Percentiles rank a stretch among this genome's conserved stretches.
Evolutionary conservation across 1,140 invertebrate species (phyloP).

Genomic region (Saccostrea echinata): DNA sequence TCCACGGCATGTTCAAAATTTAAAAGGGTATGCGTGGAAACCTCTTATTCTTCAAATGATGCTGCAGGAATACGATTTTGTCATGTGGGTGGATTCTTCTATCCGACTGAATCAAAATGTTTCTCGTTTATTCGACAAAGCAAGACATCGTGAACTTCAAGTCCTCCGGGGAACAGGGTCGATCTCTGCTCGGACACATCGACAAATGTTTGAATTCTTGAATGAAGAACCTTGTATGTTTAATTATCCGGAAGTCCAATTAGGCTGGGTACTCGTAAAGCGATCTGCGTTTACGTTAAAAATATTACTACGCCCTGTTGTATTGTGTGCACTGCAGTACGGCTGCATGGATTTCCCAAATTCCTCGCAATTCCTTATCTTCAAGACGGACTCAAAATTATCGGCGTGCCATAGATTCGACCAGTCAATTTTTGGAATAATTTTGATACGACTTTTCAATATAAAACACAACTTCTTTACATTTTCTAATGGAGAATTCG

Average conservation of each 20-base stretch:
- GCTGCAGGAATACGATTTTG: too few relatives aligned
- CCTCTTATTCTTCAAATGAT: conserved; percentile 42
- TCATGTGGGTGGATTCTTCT: too few relatives aligned
- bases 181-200: not conserved
- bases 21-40: conserved; percentile 25
- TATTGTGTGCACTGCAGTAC: conserved; percentile 45
- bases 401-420: too few relatives aligned
- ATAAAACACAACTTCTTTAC: too few relatives aligned
- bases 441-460: too few relatives aligned
- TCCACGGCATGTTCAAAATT: not conserved
- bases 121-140: conserved; percentile 4
- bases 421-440: too few relatives aligned
- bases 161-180: not conserved
- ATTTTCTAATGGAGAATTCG: too few relatives aligned
- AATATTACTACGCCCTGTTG: conserved; percentile 13
- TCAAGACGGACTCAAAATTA: too few relatives aligned
- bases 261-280: not conserved
- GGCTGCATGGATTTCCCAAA: conserved; percentile 20
- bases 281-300: conserved; percentile 39
- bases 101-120: conserved; percentile 31
- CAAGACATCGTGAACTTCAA: conserved; percentile 23
- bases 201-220: conserved; percentile 37
- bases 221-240: conserved; percentile 43
- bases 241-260: not conserved
- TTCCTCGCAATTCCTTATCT: too few relatives aligned